Evolutionary conservation across 2,888 invertebrate genomes (phyloP).

Genomic region (Harpalus rubripes): DNA sequence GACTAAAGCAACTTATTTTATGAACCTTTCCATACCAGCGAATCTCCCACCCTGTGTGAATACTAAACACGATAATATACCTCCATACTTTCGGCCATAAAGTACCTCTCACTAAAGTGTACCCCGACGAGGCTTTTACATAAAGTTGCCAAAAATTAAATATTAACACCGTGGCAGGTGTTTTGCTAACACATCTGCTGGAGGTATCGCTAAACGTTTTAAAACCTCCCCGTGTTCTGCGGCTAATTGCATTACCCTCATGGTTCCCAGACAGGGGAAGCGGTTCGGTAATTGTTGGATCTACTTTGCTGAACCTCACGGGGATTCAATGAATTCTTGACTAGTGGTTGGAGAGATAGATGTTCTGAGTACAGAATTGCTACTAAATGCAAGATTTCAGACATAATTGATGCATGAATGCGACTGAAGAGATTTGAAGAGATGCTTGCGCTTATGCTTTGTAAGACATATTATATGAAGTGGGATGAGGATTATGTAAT

Average conservation of each 20-base stretch:
- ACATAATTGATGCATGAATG: slow-evolving; percentile 28
- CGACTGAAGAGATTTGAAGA: neutral
- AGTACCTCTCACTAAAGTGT: slow-evolving; percentile 12
- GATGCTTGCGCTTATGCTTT: too few species aligned
- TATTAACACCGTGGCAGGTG: slow-evolving; percentile 35
- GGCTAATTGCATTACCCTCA: slow-evolving; percentile 40
- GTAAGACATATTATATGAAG: too few species aligned
- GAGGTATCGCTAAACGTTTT: slow-evolving; percentile 47
- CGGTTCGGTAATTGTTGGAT: slow-evolving; percentile 30
- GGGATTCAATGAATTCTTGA: slow-evolving; percentile 45
- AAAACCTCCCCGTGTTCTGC: slow-evolving; percentile 42
- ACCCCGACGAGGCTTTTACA: slow-evolving; percentile 15
- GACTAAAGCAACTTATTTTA: neutral
- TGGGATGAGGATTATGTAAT: neutral
- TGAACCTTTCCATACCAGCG: neutral
- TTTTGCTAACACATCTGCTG: slow-evolving; percentile 2
- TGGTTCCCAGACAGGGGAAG: neutral
- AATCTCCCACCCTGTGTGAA: neutral
- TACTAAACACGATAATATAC: neutral
- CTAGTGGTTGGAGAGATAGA: slow-evolving; percentile 12
- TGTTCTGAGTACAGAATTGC: neutral
- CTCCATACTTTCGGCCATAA: neutral
- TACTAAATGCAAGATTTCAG: slow-evolving; percentile 41
- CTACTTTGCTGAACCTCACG: slow-evolving; percentile 25
- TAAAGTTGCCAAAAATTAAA: slow-evolving; percentile 43